These are phyloP conservation scores for Lanius collurio DNA, from an alignment of 2,113 vertebrate genomes.

Conservation along the genomic window DNA sequence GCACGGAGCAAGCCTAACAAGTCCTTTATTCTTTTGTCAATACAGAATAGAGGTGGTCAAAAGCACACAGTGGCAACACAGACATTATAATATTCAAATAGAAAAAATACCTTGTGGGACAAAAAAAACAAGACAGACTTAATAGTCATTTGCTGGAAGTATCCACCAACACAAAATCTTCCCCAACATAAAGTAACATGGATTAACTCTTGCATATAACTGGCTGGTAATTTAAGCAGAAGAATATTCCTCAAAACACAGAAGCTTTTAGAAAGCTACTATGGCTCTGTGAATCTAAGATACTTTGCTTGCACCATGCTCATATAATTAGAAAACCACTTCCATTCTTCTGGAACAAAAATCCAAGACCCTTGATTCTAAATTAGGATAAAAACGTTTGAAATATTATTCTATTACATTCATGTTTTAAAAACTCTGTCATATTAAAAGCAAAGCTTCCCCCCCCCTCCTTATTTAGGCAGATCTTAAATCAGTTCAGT, in stretches of 20 bases:
- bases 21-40: not conserved
- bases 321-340: not conserved
- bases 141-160: not conserved
- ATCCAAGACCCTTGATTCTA: not conserved
- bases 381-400: not conserved
- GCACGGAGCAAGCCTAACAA: not conserved
- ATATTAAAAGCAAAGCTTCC: not conserved
- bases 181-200: not conserved
- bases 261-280: not conserved
- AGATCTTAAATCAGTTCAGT: not conserved
- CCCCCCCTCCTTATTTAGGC: not conserved
- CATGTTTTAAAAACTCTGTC: not conserved
- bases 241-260: not conserved
- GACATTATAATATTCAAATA: not conserved
- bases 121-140: not conserved
- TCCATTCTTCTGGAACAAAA: not conserved
- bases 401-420: not conserved
- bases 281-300: not conserved
- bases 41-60: not conserved
- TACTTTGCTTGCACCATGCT: not conserved
- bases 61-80: not conserved
- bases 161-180: not conserved
- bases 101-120: not conserved
- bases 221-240: not conserved
- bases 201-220: not conserved